These are phyloP conservation scores for Sepioteuthis lessoniana DNA, from an alignment of 2,888 invertebrate genomes.

Conservation along the genomic window DNA sequence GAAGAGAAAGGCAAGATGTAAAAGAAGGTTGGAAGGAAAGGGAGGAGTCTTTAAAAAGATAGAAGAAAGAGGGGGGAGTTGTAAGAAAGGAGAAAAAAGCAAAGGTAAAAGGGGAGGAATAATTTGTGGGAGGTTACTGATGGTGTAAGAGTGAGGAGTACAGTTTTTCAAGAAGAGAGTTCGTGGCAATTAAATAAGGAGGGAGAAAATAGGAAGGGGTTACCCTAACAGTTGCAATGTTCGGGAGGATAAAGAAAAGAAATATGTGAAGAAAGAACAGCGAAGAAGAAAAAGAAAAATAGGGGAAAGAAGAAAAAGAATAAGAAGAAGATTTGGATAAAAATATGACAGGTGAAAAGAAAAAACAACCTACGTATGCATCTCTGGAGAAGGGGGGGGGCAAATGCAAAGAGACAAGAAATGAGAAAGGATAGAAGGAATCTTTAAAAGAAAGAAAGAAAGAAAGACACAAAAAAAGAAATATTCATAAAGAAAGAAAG, in stretches of 20 bases:
- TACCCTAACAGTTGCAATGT: neutral
- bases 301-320: neutral
- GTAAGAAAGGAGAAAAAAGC: no score
- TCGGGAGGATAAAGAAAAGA: neutral
- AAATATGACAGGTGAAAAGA: neutral
- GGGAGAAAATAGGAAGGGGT: neutral
- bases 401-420: neutral
- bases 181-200: neutral
- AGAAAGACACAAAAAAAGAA: neutral
- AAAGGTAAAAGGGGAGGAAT: no score
- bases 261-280: neutral
- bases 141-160: neutral
- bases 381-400: neutral
- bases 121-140: neutral
- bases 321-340: neutral
- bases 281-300: neutral
- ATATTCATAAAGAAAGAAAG: neutral
- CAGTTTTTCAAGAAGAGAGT: neutral
- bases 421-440: neutral
- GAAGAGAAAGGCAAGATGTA: no score
- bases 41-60: neutral
- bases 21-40: no score
- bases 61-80: neutral
- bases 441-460: no score
- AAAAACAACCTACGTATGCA: neutral